Base-by-base conservation (phyloP, 2,797 vertebrate species). In the Danio aesculapii region DNA sequence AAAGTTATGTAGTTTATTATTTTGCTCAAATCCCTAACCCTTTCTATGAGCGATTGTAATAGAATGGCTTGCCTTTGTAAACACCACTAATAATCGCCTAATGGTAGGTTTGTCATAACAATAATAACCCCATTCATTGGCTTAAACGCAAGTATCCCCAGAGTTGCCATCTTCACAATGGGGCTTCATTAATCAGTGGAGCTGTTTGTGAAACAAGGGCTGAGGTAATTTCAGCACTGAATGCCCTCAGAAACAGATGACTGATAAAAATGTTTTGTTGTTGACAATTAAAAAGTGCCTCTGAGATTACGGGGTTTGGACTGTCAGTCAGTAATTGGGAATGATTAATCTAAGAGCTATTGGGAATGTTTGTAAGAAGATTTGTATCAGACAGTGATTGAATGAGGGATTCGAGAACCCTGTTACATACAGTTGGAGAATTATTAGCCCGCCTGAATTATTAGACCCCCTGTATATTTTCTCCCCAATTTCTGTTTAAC, bases 101-200 rank as follows among this genome's bases (percentile, higher is more conserved):
- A 2, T 10, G 86, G 87, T 91, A 88, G 88, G 88, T 87, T 88
- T 87, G 83, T 91, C 84, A 79, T 90, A 71, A 41, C 68, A 90
- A 90, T 91, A 91, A 93, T 92, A 91, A 90, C 82, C 85, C 89
- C 86, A 86, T 82, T 17, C 71, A 58, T 19, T 61, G 67, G 50
- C 58, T 70, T 10, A 73, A 57, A 67, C 79, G 68, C 63, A 58
- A 43, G 66, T 75, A 75, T 61, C 1, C 75, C 80, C 41, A 59
- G 64, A 59, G 82, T 64, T 58, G 19, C 13, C 13, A 5, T 75
- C 41, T 66, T 67, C 68, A 71, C 50, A 39, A 39, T 69, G 69
- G 84, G 79, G 69, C 9, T 21, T 79, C 61, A 66, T 87, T 92
- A 93, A 93, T 93, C 93, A 92, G 88, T 84, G 44, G 73, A 84